Percentiles rank a stretch among this genome's conserved stretches.
Evolutionary conservation across 2,888 invertebrate species (phyloP).

Genomic region (Ichneumoninae sp.): DNA sequence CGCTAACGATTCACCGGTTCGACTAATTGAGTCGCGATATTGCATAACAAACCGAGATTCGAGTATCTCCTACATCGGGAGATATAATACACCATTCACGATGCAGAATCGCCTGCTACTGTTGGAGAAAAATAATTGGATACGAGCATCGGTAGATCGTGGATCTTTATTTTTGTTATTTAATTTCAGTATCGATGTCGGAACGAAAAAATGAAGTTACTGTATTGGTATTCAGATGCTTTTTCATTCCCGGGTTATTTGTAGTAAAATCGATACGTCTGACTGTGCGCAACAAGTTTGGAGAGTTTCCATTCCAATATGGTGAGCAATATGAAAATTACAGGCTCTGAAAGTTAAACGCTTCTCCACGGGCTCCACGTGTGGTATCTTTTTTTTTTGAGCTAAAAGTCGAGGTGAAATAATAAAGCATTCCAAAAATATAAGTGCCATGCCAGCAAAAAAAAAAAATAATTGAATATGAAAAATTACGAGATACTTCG

Average conservation of each 20-base stretch:
- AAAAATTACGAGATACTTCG: neutral
- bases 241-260: too few relatives aligned
- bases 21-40: constrained; percentile 77
- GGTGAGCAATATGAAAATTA: neutral
- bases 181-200: too few relatives aligned
- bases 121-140: neutral
- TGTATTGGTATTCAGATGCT: too few relatives aligned
- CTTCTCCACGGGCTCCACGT: neutral
- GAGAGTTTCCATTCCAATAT: neutral
- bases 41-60: constrained; percentile 13
- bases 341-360: neutral
- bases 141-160: neutral
- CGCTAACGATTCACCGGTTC: constrained; percentile 72
- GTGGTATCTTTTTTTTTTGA: neutral
- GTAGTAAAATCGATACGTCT: too few relatives aligned
- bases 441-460: neutral
- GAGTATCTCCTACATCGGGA: neutral
- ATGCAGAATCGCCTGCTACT: neutral
- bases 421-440: neutral
- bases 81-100: neutral
- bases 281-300: too few relatives aligned
- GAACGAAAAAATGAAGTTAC: too few relatives aligned
- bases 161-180: neutral
- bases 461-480: neutral
- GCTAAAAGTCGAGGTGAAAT: neutral